Base-by-base conservation (phyloP, 2,888 invertebrate species). In the Ophion slaviceki region DNA sequence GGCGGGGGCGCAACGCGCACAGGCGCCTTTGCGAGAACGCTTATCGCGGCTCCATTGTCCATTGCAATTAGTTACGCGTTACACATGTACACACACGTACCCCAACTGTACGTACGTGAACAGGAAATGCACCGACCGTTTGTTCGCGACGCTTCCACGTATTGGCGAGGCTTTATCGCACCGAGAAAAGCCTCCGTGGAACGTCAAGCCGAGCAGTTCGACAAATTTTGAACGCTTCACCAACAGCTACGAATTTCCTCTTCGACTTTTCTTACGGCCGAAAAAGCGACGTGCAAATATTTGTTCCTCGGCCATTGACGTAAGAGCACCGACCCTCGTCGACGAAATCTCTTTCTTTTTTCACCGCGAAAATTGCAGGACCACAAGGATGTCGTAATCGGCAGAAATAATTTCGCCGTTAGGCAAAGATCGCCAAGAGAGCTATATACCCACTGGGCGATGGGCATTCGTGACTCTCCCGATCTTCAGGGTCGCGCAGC, bases 1-100 rank as follows among this genome's bases (percentile, higher is more conserved):
- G 40, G 57, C 8, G 70, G 62, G 45, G 45, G 57, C 24, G 28
- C 36, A 45, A 53, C n/a, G 70, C 17, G 62, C 20, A n/a, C 53
- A 70, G 80, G 74, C 83, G 83, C 80, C 86, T 74, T 80, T 62
- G 45, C 36, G 62, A 17, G 20, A 2, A 24, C 74, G 79, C 86
- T 83, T 86, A 86, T 86, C 83, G 83, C 80, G 20, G 80, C 28
- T 81, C 80, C 78, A 86, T 86, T 83, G 86, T 86, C 83, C 83
- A 53, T 86, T 83, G 78, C 80, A 75, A 83, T 86, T 81, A 81
- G 80, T 66, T 75, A 80, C 75, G 53, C 14, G 78, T 77, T 62
- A 47, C 11, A 61, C 28, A 57, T 10, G 47, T 61, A 62, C 20
- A 24, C 40, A 24, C 24, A 57, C 20, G 32, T 45, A 40, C 36